Base-by-base conservation (phyloP, 2,797 vertebrate species). In the Octomys mimax region DNA sequence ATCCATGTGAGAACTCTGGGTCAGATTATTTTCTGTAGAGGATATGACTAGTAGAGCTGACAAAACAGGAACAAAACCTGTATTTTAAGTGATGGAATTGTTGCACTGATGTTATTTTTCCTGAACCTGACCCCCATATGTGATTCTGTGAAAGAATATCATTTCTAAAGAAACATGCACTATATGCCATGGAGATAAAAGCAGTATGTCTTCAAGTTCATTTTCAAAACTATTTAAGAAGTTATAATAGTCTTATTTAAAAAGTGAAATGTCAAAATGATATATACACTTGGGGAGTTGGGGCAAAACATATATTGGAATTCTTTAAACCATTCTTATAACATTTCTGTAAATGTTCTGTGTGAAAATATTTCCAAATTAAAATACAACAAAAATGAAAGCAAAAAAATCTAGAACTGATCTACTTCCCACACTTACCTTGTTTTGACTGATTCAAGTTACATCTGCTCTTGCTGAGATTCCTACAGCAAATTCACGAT, bases 361-460 rank as follows among this genome's bases (percentile, higher is more conserved):
- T 68, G 13, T 62, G 73, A n/a, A 91, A 61, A 52, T 92, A 61
- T 42, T 82, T 91, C 70, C 39, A 87, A 92, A 77, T 75, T 96
- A 24, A 80, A 93, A 83, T 49, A 11, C 19, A 71, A 78, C 7
- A 46, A 81, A 92, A 89, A 62, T 80, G 22, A 73, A 80, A 28
- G 54, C 54, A 57, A 57, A 57, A 33, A 73, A 73, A 78, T 46
- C 52, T 46, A 62, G 16, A 7, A 2, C 66, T 85, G 36, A 19
- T 42, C 16, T 10, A 46, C 31, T 66, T 54, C 36, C 33, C 42
- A 75, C 46, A 59, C 12, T 16, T 62, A 59, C 42, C 59, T 49
- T 81, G 19, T 14, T 46, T 54, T 33, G 36, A 36, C 36, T 79
- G 66, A 57, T 73, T 88, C 24, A 57, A 89, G 26, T 54, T 28